phyloP scores from a whole-genome alignment of 2,888 invertebrate genomes.

The Luperina nickerlii region DNA sequence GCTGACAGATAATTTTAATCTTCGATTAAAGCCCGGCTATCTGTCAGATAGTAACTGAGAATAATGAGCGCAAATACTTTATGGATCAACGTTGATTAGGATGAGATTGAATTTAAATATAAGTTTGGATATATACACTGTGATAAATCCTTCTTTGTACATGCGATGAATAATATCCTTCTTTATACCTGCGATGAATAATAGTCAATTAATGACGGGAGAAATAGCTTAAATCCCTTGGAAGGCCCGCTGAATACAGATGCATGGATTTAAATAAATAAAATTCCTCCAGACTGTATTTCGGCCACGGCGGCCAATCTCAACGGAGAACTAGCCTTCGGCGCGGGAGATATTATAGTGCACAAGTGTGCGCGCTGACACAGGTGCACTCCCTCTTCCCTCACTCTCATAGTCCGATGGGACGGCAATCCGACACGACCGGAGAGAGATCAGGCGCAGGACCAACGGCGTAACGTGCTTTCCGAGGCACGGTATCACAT shows the following conservation, averaged over 20 bases:
- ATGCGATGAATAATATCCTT: background rate
- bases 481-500: too few species aligned
- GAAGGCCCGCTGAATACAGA: background rate
- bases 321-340: too few species aligned
- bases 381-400: too few species aligned
- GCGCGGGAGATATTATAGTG: too few species aligned
- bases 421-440: too few species aligned
- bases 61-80: slow-evolving; percentile 77
- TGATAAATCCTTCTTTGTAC: background rate
- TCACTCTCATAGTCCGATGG: too few species aligned
- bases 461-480: too few species aligned
- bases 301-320: too few species aligned
- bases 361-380: too few species aligned
- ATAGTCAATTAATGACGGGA: background rate
- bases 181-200: background rate
- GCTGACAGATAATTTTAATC: slow-evolving; percentile 88
- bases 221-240: background rate
- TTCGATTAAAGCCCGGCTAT: slow-evolving; percentile 84
- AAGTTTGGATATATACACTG: slow-evolving; percentile 10
- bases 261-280: background rate
- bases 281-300: too few species aligned
- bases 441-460: too few species aligned
- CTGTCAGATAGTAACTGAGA: slow-evolving; percentile 78
- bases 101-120: slow-evolving; percentile 56
- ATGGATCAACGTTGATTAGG: slow-evolving; percentile 63